phyloP scores from a whole-genome alignment of 2,797 vertebrate species.

The Coregonus sp. region DNA sequence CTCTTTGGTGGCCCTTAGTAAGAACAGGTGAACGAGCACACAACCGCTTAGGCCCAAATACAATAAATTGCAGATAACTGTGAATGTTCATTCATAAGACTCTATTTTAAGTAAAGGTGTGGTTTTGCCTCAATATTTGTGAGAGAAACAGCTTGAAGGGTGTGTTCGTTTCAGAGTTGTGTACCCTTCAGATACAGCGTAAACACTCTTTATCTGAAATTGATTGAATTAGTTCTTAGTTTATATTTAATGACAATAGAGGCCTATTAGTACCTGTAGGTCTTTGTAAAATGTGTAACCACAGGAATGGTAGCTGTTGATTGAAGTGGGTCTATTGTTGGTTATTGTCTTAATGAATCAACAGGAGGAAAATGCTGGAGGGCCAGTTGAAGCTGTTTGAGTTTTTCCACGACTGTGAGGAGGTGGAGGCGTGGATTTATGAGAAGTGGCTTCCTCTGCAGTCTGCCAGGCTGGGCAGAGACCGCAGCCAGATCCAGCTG shows the following conservation, averaged over 20 bases:
- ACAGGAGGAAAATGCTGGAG: constrained; percentile 80
- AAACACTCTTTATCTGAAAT: not conserved
- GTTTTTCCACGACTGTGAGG: constrained; percentile 84
- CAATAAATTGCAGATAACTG: not conserved
- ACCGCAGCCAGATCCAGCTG: constrained; percentile 78
- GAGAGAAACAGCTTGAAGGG: not conserved
- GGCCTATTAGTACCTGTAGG: not conserved
- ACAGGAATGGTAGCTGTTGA: not conserved
- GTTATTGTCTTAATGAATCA: constrained; percentile 9
- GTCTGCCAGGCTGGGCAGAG: constrained; percentile 67
- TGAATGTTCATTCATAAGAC: not conserved
- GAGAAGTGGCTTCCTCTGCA: constrained; percentile 77
- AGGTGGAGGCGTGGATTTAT: constrained; percentile 82
- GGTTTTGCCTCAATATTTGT: not conserved
- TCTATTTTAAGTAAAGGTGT: not conserved
- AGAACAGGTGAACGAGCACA: constrained; percentile 73
- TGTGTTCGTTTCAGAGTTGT: too few species aligned
- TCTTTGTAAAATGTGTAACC: not conserved
- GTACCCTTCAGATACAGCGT: not conserved
- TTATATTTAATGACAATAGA: not conserved
- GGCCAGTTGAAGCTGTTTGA: constrained; percentile 78
- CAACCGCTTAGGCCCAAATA: not conserved
- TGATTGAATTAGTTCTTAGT: not conserved
- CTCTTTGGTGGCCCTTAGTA: constrained; percentile 77
- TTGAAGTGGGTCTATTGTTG: not conserved